phyloP scores from a whole-genome alignment of 2,888 invertebrate genomes.

The Chironomus riparius region DNA sequence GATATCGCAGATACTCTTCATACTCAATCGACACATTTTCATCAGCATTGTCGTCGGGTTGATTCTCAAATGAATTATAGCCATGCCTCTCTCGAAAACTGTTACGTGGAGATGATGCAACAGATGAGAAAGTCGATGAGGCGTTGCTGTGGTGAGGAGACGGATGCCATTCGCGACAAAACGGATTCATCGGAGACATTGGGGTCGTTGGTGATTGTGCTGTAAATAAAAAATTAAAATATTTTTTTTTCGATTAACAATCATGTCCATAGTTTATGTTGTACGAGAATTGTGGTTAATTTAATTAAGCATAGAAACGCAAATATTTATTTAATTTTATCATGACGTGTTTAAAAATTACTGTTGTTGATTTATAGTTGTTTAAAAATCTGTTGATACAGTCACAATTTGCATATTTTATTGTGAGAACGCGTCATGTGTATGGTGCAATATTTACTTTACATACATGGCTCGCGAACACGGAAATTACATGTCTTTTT shows the following conservation, averaged over 20 bases:
- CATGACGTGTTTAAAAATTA: not conserved
- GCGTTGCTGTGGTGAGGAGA: not conserved
- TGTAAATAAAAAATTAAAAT: not conserved
- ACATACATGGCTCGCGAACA: not conserved
- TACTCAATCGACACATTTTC: not conserved
- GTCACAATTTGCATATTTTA: slow-evolving; percentile 12
- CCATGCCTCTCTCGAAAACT: slow-evolving; percentile 4
- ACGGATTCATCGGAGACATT: not conserved
- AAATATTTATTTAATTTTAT: not conserved
- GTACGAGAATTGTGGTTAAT: not conserved
- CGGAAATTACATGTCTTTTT: slow-evolving; percentile 21
- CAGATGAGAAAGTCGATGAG: slow-evolving; percentile 1
- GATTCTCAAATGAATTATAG: not conserved
- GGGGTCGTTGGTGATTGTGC: slow-evolving; percentile 5
- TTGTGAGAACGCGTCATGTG: slow-evolving; percentile 23
- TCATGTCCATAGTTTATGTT: slow-evolving; percentile 1
- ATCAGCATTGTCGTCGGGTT: not conserved
- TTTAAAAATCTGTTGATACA: not conserved
- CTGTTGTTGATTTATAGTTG: not conserved
- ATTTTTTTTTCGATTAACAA: slow-evolving; percentile 22
- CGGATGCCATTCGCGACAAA: not conserved
- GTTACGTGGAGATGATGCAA: slow-evolving; percentile 11
- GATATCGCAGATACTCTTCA: not conserved
- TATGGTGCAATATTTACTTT: not conserved
- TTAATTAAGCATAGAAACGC: slow-evolving; percentile 5